A percentile compares a stretch with the other conserved stretches of the same genome.
phyloP scores from a whole-genome alignment of 2,888 invertebrate genomes.

The Metellina segmentata region DNA sequence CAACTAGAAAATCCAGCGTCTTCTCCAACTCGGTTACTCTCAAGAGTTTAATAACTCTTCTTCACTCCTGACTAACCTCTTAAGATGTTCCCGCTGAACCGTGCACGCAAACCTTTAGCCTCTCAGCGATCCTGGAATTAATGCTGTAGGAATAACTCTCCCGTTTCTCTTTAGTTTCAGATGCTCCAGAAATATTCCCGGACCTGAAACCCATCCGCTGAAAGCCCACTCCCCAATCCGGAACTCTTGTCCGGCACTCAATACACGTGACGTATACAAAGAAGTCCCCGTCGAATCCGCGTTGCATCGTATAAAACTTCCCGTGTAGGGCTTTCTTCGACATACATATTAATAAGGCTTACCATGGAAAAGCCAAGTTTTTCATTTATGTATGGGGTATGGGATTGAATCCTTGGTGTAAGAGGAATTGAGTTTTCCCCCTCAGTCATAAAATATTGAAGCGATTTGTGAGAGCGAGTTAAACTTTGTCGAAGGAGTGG shows the following conservation, averaged over 20 bases:
- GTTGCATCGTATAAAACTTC: slow-evolving; percentile 37
- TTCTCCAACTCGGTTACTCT: no score
- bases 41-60: no score
- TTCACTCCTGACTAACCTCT: no score
- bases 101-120: no score
- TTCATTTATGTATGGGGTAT: slow-evolving; percentile 46
- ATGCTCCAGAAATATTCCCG: no score
- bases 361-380: slow-evolving; percentile 42
- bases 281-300: slow-evolving; percentile 9
- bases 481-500: slow-evolving; percentile 30
- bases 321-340: slow-evolving; percentile 42
- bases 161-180: background rate
- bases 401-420: slow-evolving; percentile 44
- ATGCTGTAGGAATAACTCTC: background rate
- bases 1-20: no score
- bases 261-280: slow-evolving; percentile 12
- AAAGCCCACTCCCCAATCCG: background rate
- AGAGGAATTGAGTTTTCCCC: slow-evolving; percentile 41
- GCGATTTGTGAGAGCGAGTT: slow-evolving; percentile 13
- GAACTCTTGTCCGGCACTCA: slow-evolving; percentile 10
- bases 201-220: background rate
- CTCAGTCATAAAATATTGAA: slow-evolving; percentile 60
- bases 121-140: background rate
- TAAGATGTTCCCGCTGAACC: no score
- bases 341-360: slow-evolving; percentile 70